Evolutionary conservation across 2,113 vertebrate genomes (phyloP).

Genomic region (Apistogramma diplotaenia): DNA sequence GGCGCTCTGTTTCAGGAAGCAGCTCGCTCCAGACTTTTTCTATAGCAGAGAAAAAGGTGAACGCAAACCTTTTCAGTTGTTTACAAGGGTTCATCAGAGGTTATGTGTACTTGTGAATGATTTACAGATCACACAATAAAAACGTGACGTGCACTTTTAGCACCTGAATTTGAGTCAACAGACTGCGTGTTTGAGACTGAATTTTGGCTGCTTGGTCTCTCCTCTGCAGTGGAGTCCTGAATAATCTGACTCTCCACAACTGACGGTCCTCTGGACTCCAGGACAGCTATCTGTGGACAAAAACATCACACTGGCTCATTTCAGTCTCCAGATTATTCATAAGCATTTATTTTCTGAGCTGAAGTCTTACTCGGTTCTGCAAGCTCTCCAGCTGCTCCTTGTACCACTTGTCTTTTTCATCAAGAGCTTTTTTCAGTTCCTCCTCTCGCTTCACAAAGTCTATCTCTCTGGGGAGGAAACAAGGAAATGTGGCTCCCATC

Average conservation of each 20-base stretch:
- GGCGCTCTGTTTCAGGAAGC: slow-evolving; percentile 83
- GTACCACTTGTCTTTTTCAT: slow-evolving; percentile 84
- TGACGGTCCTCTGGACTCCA: slow-evolving; percentile 68
- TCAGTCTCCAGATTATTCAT: background rate
- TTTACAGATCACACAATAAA: background rate
- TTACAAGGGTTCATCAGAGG: background rate
- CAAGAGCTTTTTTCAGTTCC: slow-evolving; percentile 79
- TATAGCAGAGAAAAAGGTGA: slow-evolving; percentile 10
- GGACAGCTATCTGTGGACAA: slow-evolving; percentile 75
- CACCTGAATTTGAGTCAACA: slow-evolving; percentile 65
- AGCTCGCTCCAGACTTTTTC: slow-evolving; percentile 80
- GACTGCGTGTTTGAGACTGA: slow-evolving; percentile 66
- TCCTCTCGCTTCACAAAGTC: slow-evolving; percentile 89
- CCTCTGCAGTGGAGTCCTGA: slow-evolving; percentile 33
- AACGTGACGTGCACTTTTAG: background rate
- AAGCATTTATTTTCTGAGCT: background rate
- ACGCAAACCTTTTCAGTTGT: background rate
- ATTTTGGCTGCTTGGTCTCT: slow-evolving; percentile 39
- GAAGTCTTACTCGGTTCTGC: slow-evolving; percentile 79
- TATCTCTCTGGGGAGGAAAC: slow-evolving; percentile 78
- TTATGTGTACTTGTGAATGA: slow-evolving; percentile 9
- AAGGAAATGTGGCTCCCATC: slow-evolving; percentile 11
- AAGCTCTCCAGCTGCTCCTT: slow-evolving; percentile 79
- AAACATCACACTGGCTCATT: background rate
- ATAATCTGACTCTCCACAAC: background rate